These are phyloP conservation scores for Oncorhynchus mykiss DNA, from an alignment of 2,113 vertebrate species.

Conservation along the genomic window DNA sequence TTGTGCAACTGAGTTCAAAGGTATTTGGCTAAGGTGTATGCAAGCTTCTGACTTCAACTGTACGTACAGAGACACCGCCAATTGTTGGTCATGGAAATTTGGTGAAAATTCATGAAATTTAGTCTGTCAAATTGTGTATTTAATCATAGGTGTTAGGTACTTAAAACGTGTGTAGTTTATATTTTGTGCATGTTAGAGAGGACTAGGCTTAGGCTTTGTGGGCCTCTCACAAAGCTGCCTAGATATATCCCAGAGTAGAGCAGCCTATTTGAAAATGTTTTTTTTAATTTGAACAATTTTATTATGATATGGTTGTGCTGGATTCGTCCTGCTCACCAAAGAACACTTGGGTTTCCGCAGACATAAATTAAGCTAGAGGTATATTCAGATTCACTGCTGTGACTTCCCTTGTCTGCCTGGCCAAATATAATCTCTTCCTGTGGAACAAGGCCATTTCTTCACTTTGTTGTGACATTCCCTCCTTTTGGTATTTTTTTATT, in stretches of 20 bases:
- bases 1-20: too few relatives aligned
- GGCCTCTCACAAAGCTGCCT: too few relatives aligned
- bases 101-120: too few relatives aligned
- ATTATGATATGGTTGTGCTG: background rate
- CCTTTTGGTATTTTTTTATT: conserved; percentile 10
- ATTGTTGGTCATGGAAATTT: too few relatives aligned
- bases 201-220: too few relatives aligned
- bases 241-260: background rate
- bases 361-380: conserved; percentile 2
- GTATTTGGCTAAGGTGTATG: too few relatives aligned
- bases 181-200: background rate
- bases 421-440: conserved; percentile 41
- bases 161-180: too few relatives aligned
- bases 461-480: conserved; percentile 52
- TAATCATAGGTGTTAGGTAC: too few relatives aligned
- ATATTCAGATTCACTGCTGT: conserved; percentile 27
- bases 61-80: too few relatives aligned
- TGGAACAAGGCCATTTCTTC: conserved; percentile 41
- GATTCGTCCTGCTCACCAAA: conserved; percentile 3
- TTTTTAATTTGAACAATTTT: background rate
- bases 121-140: too few relatives aligned
- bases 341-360: conserved; percentile 28
- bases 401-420: conserved; percentile 44
- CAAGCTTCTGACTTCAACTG: too few relatives aligned
- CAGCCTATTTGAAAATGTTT: background rate